Percentiles rank a stretch among this genome's conserved stretches.
phyloP scores from a whole-genome alignment of 1,140 invertebrate genomes.

The Drosophila funebris region DNA sequence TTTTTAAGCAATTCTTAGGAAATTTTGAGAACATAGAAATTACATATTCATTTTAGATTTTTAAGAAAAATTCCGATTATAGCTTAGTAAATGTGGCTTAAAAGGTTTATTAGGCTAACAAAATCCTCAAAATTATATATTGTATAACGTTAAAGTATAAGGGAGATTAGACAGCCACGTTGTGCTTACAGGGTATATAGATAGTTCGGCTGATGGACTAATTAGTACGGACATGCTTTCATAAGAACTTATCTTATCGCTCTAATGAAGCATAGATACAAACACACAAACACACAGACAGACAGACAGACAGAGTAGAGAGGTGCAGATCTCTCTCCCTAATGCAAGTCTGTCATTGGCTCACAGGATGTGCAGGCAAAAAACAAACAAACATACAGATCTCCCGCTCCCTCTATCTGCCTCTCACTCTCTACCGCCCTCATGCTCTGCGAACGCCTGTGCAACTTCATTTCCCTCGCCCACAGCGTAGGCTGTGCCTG shows the following conservation, averaged over 20 bases:
- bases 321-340: not conserved
- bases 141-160: too few relatives aligned
- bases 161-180: too few relatives aligned
- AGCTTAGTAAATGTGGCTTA: too few relatives aligned
- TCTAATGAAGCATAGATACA: conserved; percentile 23
- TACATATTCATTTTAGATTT: too few relatives aligned
- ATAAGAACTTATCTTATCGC: conserved; percentile 33
- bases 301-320: not conserved
- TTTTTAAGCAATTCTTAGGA: too few relatives aligned
- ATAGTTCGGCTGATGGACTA: conserved; percentile 7
- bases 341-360: conserved; percentile 29
- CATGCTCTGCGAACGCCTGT: not conserved
- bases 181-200: not conserved
- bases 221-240: conserved; percentile 13
- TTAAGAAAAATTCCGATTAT: too few relatives aligned
- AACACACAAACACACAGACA: not conserved
- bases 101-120: too few relatives aligned
- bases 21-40: too few relatives aligned
- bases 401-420: too few relatives aligned
- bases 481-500: conserved; percentile 1
- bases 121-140: too few relatives aligned
- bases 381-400: not conserved
- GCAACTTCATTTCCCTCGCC: conserved; percentile 22
- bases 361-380: conserved; percentile 27
- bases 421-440: not conserved